A percentile compares a stretch with the other conserved stretches of the same genome.
Evolutionary conservation across 2,113 vertebrate species (phyloP).

Genomic region (Suricata suricatta): DNA sequence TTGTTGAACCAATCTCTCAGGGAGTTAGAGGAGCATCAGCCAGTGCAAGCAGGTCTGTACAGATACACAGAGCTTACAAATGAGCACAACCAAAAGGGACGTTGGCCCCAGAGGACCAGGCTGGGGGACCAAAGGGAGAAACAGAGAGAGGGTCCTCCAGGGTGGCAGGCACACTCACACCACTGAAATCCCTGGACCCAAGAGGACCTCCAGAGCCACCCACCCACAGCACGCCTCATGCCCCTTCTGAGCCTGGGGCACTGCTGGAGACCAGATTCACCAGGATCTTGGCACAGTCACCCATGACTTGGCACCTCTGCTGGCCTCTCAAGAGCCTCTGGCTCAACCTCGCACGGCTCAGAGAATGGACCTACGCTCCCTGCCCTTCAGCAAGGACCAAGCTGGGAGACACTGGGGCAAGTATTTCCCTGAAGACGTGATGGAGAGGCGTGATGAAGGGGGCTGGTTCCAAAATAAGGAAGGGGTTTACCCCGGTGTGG

Average conservation of each 20-base stretch:
- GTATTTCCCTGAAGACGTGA: constrained; percentile 18
- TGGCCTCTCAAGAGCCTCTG: background rate
- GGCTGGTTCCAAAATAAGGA: background rate
- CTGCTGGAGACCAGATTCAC: background rate
- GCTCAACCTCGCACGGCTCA: constrained; percentile 25
- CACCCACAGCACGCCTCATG: background rate
- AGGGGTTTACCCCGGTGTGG: background rate
- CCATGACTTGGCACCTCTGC: background rate
- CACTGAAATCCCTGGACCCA: background rate
- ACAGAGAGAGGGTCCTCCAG: background rate
- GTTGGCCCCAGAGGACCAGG: background rate
- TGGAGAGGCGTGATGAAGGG: background rate
- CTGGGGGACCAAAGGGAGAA: background rate
- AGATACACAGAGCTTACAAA: background rate
- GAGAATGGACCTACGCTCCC: constrained; percentile 25
- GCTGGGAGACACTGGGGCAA: background rate
- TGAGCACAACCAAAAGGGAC: background rate
- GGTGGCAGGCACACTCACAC: background rate
- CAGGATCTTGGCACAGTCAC: background rate
- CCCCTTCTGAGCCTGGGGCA: background rate
- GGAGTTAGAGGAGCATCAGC: background rate
- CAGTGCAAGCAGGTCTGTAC: background rate
- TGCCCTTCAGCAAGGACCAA: constrained; percentile 2
- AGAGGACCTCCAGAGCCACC: background rate
- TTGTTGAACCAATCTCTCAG: background rate